Percentiles rank a stretch among this genome's conserved stretches.
These are phyloP conservation scores for Argyresthia goedartella DNA, from an alignment of 2,888 invertebrate species.

Conservation along the genomic window DNA sequence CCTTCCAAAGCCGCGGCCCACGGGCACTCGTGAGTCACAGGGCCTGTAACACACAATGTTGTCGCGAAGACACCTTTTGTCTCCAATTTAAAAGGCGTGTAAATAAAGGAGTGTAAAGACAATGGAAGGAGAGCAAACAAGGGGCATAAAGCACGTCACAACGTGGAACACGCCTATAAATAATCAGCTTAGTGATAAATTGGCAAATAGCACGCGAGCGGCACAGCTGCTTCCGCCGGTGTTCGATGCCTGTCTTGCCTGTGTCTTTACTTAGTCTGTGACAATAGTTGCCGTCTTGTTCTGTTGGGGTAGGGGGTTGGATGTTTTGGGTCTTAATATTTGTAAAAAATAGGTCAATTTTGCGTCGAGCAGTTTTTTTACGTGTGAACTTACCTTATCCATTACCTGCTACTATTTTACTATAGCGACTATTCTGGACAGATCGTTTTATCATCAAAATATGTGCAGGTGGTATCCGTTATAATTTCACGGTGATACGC, in stretches of 20 bases:
- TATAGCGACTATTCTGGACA: no score
- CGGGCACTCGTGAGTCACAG: no score
- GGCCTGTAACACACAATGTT: neutral
- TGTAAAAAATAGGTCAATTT: no score
- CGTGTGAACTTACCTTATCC: no score
- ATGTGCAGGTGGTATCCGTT: no score
- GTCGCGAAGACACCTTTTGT: conserved; percentile 17
- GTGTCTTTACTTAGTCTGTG: conserved; percentile 3
- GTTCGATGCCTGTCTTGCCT: conserved; percentile 4
- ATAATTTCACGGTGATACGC: no score
- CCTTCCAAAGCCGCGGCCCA: neutral
- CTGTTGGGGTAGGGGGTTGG: neutral
- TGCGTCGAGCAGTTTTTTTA: no score
- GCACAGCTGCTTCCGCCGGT: conserved; percentile 58
- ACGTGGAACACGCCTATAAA: conserved; percentile 56
- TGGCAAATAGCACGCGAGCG: conserved; percentile 67
- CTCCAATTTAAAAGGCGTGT: conserved; percentile 41
- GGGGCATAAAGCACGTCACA: conserved; percentile 60
- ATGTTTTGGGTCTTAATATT: no score
- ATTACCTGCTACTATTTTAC: no score
- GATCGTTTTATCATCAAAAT: no score
- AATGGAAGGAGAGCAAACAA: conserved; percentile 53
- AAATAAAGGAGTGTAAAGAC: conserved; percentile 51
- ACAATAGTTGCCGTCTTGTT: neutral
- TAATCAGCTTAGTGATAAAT: conserved; percentile 71